Conservation (phyloP, 2,113 vertebrate species). For the Salvelinus namaycush region DNA sequence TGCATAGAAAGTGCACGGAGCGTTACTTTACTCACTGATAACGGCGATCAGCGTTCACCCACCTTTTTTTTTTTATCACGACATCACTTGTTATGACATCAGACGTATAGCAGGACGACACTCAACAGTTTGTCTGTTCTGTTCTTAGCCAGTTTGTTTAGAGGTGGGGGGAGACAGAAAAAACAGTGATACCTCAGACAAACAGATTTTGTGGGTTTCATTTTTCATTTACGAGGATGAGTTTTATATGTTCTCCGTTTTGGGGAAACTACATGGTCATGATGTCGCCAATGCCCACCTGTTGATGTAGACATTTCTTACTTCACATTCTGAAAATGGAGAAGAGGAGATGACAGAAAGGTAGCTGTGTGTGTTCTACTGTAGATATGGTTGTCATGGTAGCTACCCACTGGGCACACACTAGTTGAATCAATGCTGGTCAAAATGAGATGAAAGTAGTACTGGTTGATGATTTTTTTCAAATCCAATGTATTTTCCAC, state of each 20-base stretch:
- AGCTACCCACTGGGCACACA: not conserved
- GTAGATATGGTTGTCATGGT: not conserved
- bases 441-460: too few species aligned
- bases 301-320: slow-evolving; percentile 3
- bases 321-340: not conserved
- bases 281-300: slow-evolving; percentile 25
- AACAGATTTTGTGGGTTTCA: slow-evolving; percentile 31
- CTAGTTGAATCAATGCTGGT: not conserved
- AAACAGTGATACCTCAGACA: slow-evolving; percentile 68
- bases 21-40: too few species aligned
- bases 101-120: not conserved
- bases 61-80: too few species aligned
- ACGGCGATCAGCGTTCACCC: too few species aligned
- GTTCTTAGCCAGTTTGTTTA: slow-evolving; percentile 3
- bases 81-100: not conserved
- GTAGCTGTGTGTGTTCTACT: not conserved
- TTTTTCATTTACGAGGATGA: slow-evolving; percentile 21
- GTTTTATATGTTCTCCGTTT: not conserved
- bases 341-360: not conserved
- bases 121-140: not conserved
- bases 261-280: slow-evolving; percentile 11
- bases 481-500: too few species aligned
- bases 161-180: slow-evolving; percentile 8
- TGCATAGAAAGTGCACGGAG: too few species aligned
- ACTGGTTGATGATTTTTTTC: too few species aligned